Evolutionary conservation across 30 jellyfish, hydroid and myxozoan species (phyloP), one percentile per base, ranked within the genome.

Genomic region (Cassiopea andromeda): DNA sequence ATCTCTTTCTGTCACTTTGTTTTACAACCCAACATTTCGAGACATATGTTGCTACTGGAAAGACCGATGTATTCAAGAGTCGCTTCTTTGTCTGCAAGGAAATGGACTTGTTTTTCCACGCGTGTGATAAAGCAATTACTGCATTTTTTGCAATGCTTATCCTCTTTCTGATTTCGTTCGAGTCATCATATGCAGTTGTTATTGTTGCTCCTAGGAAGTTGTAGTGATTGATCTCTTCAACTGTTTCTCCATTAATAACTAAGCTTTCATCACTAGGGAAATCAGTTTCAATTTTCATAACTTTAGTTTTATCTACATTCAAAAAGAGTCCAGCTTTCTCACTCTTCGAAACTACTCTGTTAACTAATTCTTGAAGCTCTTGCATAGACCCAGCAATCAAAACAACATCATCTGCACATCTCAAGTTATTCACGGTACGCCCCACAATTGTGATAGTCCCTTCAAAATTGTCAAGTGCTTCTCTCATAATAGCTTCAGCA

Each of bases 401-500:
- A 49, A 78, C 87, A 8, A 78, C 59, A n/a, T 78, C 87, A 78
- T 78, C 87, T 17, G 87, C 87, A 50, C 54, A 78, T 13, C 87
- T 54, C 57, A 78, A 44, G 59, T 78, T 78, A 18, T 27, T 1
- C 5, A 50, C 59, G 50, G 50, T 54, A n/a, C 1, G 80, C 89
- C 4, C 80, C 89, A 12, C 60, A n/a, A n/a, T 71, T 44, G 8
- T 66, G 64, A 80, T 44, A 43, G 18, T 12, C 18, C 80, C 89
- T 19, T 1, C 67, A 44, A 27, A 80, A 1, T 43, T 47, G 2
- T 80, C 64, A 17, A 80, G 61, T n/a, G 89, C 89, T 1, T 80
- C 44, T 61, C 80, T 44, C 89, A 80, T 80, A n/a, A 80, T 60
- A 7, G 50, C 6, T 60, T 80, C 89, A 9, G 90, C 46, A 59